phyloP scores from a whole-genome alignment of 2,797 vertebrate species.

The Coregonus ussuriensis region DNA sequence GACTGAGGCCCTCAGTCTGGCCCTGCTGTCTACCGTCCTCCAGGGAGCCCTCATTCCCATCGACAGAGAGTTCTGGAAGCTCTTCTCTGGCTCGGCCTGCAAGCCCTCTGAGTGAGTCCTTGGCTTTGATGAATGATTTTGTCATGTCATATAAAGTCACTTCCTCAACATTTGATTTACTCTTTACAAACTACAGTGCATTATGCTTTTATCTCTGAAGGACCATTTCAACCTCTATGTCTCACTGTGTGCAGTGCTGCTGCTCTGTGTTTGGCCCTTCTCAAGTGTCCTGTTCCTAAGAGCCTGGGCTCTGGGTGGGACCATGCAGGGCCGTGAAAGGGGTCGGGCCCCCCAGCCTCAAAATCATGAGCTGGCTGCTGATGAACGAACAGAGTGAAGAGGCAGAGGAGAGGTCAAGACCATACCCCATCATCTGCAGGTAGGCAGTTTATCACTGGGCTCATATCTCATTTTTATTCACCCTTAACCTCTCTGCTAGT shows the following conservation, averaged over 20 bases:
- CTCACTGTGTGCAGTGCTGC: background rate
- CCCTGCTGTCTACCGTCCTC: constrained; percentile 84
- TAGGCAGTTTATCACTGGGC: constrained; percentile 47
- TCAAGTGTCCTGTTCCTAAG: constrained; percentile 79
- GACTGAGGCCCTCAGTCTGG: constrained; percentile 83
- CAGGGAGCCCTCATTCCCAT: constrained; percentile 79
- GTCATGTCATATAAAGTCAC: background rate
- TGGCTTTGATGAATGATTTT: background rate
- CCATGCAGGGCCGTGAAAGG: constrained; percentile 66
- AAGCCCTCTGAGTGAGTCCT: constrained; percentile 87
- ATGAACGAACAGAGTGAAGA: constrained; percentile 84
- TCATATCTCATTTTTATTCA: background rate
- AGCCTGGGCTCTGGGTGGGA: constrained; percentile 62
- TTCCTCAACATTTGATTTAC: background rate
- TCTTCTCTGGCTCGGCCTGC: constrained; percentile 86
- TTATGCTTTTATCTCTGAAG: background rate
- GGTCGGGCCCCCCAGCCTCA: constrained; percentile 70
- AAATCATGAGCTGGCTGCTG: constrained; percentile 87
- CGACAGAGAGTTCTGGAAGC: constrained; percentile 93
- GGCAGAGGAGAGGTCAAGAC: constrained; percentile 81
- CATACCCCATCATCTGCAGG: constrained; percentile 87
- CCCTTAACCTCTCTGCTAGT: background rate
- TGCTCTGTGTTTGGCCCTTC: constrained; percentile 79
- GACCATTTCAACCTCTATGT: background rate
- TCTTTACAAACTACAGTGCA: background rate